Evolutionary conservation across 2,113 vertebrate species (phyloP), one percentile per base, ranked within the genome.

Genomic region (Cranoglanis bouderius): DNA sequence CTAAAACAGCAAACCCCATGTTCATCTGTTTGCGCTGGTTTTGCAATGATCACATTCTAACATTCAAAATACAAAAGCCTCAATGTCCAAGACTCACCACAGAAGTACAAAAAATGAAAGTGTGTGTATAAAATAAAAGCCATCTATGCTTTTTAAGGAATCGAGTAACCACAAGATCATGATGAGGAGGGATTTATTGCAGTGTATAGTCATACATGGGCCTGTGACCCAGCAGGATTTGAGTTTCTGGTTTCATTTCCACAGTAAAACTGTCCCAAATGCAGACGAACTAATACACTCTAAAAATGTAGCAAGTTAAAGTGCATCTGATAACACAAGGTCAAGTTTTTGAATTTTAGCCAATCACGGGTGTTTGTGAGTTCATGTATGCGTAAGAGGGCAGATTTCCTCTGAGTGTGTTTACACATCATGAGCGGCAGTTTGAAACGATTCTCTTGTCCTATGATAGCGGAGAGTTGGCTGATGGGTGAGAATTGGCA

Each of bases 211-310:
- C 70, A 21, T 74, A 74, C 70, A 40, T 24, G 70, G 19, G 35
- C 18, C 35, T 24, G 70, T 7, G 35, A 74, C 35, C 35, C 67
- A 32, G 67, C 67, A 35, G 14, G 6, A 38, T 7, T 38, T 40
- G 35, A 74, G 16, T 40, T 74, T 26, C n/a, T 57, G 32, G 51
- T 82, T 82, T 82, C 55, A 59, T 59, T 82, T 59, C 53, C 81
- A 26, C 81, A 82, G 35, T 74, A 21, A 40, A 40, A 10, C 13
- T 18, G 32, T 35, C 0, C 10, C 29, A n/a, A 18, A 72, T 40
- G 38, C 18, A 40, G 13, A 19, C 9, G 19, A 74, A 74, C 35
- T 74, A 40, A 9, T 74, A 38, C 70, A 74, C 18, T 10, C 38
- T 40, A 3, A 70, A 35, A 74, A 40, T 40, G 16, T 72, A 74